Conservation (phyloP, 2,797 vertebrate genomes). For the Falco novaeseelandiae region DNA sequence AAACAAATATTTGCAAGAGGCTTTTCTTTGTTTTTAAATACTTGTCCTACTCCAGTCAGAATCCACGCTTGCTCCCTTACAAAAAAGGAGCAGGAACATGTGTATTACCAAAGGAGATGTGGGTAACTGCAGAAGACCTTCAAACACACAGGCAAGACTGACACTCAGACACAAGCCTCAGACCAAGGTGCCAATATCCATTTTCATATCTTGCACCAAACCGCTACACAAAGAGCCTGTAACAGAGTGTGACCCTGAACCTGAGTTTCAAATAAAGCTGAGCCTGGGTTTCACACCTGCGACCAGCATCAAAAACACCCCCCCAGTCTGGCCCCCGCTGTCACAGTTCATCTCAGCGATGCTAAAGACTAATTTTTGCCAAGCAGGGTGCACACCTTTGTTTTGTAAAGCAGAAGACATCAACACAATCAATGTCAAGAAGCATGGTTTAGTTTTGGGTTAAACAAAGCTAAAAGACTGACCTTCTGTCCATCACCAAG, state of each 20-base stretch:
- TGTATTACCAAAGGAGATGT: neutral
- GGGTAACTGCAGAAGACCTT: neutral
- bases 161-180: neutral
- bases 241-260: neutral
- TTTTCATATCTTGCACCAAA: neutral
- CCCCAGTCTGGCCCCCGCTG: neutral
- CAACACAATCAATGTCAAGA: neutral
- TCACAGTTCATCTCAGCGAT: neutral
- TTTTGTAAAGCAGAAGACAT: neutral
- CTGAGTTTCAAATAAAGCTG: neutral
- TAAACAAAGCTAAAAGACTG: neutral
- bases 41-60: neutral
- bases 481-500: neutral
- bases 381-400: neutral
- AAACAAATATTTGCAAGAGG: neutral
- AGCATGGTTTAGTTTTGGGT: neutral
- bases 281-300: neutral
- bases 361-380: neutral
- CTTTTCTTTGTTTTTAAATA: neutral
- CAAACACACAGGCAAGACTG: neutral
- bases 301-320: neutral
- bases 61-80: neutral
- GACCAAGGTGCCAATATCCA: neutral
- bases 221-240: fast-evolving
- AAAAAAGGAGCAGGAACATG: neutral